Conservation (phyloP, 2,888 invertebrate genomes). For the Psylliodes chrysocephalus region DNA sequence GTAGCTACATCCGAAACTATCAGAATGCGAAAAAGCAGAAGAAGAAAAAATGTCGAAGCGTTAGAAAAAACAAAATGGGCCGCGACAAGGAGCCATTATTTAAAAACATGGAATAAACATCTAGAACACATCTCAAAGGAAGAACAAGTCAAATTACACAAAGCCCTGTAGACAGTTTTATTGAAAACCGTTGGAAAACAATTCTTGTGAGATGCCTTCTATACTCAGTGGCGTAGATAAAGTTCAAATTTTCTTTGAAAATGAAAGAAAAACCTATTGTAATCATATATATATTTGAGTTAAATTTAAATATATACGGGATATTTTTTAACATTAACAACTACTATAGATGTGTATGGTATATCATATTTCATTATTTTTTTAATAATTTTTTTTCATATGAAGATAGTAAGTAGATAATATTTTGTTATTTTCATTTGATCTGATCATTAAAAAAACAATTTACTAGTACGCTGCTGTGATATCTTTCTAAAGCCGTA, state of each 20-base stretch:
- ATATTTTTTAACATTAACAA: no score
- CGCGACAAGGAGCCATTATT: background rate
- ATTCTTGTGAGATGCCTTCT: constrained; percentile 42
- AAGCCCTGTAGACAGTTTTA: constrained; percentile 47
- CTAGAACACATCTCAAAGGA: constrained; percentile 16
- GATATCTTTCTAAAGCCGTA: constrained; percentile 22
- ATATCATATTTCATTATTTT: no score
- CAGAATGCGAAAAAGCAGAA: no score
- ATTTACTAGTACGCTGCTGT: background rate
- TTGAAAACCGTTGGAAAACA: constrained; percentile 46
- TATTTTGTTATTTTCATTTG: no score
- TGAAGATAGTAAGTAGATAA: no score
- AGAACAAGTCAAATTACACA: constrained; percentile 40
- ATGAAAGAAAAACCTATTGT: no score
- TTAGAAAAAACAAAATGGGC: background rate
- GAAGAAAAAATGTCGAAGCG: background rate
- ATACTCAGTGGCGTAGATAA: background rate
- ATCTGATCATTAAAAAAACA: background rate
- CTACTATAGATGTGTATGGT: no score
- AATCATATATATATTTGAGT: no score
- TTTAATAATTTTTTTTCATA: no score
- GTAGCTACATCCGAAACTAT: no score
- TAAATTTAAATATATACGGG: no score
- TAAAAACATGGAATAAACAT: constrained; percentile 18
- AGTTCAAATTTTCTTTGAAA: no score